phyloP scores from a whole-genome alignment of 2,888 invertebrate genomes.

The Dasysyrphus albostriatus region DNA sequence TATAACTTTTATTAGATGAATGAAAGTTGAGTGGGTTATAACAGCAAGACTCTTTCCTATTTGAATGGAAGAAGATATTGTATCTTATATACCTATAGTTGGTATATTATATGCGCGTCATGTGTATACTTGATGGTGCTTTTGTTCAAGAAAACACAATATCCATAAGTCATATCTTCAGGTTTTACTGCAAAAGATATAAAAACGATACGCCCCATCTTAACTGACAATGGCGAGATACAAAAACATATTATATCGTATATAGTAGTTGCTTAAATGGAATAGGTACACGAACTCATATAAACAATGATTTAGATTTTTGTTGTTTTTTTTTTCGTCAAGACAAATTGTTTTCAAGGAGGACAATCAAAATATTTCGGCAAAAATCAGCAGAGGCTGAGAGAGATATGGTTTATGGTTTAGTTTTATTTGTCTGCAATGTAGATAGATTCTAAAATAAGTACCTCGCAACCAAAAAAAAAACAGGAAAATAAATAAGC shows the following conservation, averaged over 20 bases:
- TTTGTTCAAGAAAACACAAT: slow-evolving; percentile 7
- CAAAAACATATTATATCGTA: background rate
- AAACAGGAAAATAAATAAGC: background rate
- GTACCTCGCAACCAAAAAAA: background rate
- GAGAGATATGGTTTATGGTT: slow-evolving; percentile 13
- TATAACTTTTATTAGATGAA: slow-evolving; percentile 73
- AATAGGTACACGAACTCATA: slow-evolving; percentile 52
- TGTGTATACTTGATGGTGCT: background rate
- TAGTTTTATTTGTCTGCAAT: slow-evolving; percentile 8
- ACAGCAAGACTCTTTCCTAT: background rate
- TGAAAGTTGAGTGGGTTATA: slow-evolving; percentile 48
- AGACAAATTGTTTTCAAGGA: slow-evolving; percentile 62
- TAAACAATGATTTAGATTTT: slow-evolving; percentile 67
- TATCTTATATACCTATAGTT: background rate
- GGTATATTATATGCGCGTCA: background rate
- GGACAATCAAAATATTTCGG: slow-evolving; percentile 31
- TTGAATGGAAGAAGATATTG: background rate
- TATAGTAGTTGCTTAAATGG: background rate
- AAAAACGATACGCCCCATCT: background rate
- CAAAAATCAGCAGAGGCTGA: background rate
- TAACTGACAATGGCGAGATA: background rate
- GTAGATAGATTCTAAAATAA: slow-evolving; percentile 1
- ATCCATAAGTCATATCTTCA: slow-evolving; percentile 13
- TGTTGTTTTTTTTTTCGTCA: slow-evolving; percentile 24
- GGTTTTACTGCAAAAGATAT: background rate